These are phyloP conservation scores for Syncerus caffer DNA, from an alignment of 2,797 vertebrate genomes.

Conservation along the genomic window DNA sequence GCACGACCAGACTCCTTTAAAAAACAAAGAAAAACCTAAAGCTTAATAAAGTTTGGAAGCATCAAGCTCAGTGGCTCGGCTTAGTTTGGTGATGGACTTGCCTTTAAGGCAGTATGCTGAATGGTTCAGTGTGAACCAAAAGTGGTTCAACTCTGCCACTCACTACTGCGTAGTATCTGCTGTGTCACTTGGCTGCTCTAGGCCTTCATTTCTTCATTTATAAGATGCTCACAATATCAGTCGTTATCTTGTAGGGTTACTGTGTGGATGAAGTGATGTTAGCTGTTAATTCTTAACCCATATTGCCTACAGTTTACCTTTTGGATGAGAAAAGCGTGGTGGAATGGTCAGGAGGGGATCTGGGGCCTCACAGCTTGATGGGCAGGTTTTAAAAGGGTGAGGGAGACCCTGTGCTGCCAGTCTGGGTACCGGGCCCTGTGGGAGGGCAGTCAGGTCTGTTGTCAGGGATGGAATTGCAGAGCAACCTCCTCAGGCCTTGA, in stretches of 20 bases:
- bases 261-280: background rate
- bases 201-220: background rate
- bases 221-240: background rate
- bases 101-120: background rate
- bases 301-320: background rate
- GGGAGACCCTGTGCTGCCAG: background rate
- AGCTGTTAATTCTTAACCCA: background rate
- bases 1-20: background rate
- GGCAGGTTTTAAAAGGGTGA: background rate
- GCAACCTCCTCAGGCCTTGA: background rate
- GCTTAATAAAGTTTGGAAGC: background rate
- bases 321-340: background rate
- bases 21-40: background rate
- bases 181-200: background rate
- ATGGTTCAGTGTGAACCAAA: background rate
- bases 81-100: background rate
- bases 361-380: background rate
- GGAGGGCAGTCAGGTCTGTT: background rate
- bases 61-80: background rate
- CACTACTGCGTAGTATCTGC: background rate
- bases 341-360: background rate
- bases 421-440: background rate
- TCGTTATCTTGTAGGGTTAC: background rate
- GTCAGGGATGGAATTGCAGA: background rate
- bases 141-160: background rate